Conservation (phyloP, 2,113 vertebrate species). For the Oostethus manadensis region DNA sequence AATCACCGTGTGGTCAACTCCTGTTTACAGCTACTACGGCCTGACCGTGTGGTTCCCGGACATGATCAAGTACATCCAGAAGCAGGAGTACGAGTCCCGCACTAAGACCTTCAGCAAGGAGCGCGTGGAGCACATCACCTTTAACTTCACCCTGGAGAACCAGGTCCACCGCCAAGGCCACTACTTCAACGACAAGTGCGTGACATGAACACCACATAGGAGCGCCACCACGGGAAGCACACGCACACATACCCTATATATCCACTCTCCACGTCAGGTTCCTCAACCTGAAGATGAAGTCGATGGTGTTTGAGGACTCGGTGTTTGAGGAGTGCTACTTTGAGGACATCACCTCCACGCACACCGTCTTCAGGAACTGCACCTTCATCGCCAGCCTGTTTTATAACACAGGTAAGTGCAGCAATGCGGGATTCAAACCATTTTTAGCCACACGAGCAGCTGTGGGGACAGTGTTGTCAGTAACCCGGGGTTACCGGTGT, state of each 20-base stretch:
- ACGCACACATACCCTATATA: not conserved
- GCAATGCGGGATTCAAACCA: not conserved
- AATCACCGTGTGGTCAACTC: too few species aligned
- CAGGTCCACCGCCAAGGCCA: constrained; percentile 88
- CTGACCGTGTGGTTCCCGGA: constrained; percentile 97
- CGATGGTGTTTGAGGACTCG: constrained; percentile 90
- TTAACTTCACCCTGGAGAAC: constrained; percentile 98
- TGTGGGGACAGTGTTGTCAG: constrained; percentile 24
- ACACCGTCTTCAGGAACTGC: constrained; percentile 96
- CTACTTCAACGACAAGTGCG: constrained; percentile 94
- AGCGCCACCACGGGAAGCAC: too few species aligned
- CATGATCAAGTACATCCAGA: constrained; percentile 97
- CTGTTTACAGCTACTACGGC: constrained; percentile 84
- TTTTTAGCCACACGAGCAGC: constrained; percentile 2
- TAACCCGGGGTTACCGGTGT: constrained; percentile 26
- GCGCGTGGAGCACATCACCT: constrained; percentile 85
- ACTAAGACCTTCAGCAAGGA: constrained; percentile 86
- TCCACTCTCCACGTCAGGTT: constrained; percentile 72
- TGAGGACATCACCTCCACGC: constrained; percentile 92
- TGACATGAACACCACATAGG: not conserved
- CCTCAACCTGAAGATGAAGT: constrained; percentile 92
- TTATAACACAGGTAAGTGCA: constrained; percentile 87
- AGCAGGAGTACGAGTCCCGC: constrained; percentile 83
- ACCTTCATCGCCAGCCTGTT: constrained; percentile 89
- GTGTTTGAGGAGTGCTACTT: constrained; percentile 96